A percentile compares a stretch with the other conserved stretches of the same genome.
Conservation (phyloP, 23 tunicate species). For the Oikopleura dioica region DNA sequence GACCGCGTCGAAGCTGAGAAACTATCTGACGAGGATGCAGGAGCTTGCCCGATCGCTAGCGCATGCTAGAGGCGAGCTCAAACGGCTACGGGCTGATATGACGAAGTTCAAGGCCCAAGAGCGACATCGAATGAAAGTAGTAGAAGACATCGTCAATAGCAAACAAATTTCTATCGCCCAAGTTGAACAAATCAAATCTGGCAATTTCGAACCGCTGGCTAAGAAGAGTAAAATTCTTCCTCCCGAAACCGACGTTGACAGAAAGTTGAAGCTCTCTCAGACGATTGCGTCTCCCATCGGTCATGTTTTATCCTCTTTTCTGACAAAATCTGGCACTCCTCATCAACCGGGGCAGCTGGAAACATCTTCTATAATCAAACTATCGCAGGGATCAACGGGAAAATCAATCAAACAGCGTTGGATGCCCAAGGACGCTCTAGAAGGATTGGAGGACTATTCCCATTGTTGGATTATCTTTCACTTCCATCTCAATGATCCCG, state of each 20-base stretch:
- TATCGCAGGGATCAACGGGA: slow-evolving; percentile 5
- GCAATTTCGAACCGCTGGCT: not conserved
- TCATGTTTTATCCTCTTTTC: slow-evolving; percentile 32
- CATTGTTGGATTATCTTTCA: slow-evolving; percentile 76
- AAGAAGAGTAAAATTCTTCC: not conserved
- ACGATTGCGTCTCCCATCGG: slow-evolving; percentile 27
- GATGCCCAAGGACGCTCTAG: slow-evolving; percentile 58
- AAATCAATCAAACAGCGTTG: not conserved
- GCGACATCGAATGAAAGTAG: not conserved
- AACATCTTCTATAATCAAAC: not conserved
- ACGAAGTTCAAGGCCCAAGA: slow-evolving; percentile 2
- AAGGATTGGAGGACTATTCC: slow-evolving; percentile 52
- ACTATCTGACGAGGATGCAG: slow-evolving; percentile 4
- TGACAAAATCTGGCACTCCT: slow-evolving; percentile 90
- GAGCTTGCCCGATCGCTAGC: not conserved
- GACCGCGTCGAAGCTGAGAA: not conserved
- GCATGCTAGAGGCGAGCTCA: slow-evolving; percentile 2
- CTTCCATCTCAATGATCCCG: slow-evolving; percentile 54
- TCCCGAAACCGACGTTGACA: not conserved
- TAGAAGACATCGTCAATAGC: not conserved
- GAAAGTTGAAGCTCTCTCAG: not conserved
- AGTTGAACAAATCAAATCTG: not conserved
- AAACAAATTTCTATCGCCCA: not conserved
- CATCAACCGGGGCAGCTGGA: slow-evolving; percentile 39
- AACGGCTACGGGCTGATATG: not conserved